Evolutionary conservation across 1,140 invertebrate genomes (phyloP).

Genomic region (Bombus fervidus): DNA sequence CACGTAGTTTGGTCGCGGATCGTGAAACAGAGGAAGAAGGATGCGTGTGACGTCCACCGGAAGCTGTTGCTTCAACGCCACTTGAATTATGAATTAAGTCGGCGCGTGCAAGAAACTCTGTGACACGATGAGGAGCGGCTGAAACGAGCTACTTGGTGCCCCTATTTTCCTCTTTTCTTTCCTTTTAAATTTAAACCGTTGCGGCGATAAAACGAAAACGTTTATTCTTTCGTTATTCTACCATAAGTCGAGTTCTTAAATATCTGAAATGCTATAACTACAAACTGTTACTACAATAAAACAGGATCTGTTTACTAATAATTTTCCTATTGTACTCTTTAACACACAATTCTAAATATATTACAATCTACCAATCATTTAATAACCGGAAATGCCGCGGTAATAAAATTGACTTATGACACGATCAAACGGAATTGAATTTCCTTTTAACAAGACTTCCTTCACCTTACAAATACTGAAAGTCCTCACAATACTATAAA

Average conservation of each 20-base stretch:
- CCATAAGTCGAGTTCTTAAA: too few relatives aligned
- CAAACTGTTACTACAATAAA: too few relatives aligned
- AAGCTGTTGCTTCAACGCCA: constrained; percentile 71
- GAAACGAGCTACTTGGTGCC: background rate
- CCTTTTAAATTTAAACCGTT: background rate
- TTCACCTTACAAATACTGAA: background rate
- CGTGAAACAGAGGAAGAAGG: constrained; percentile 71
- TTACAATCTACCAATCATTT: background rate
- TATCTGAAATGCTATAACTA: too few relatives aligned
- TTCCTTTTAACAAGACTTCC: background rate
- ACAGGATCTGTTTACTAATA: too few relatives aligned
- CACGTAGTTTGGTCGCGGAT: constrained; percentile 58
- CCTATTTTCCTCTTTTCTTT: background rate
- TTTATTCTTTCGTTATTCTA: background rate
- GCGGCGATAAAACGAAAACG: background rate
- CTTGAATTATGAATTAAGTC: constrained; percentile 64
- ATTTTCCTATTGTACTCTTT: background rate
- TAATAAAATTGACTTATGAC: background rate
- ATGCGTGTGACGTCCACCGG: constrained; percentile 78
- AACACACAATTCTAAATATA: background rate
- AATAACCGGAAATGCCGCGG: background rate
- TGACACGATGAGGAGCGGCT: background rate
- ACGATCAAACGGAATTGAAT: background rate
- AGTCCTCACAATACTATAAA: too few relatives aligned
- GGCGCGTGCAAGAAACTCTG: constrained; percentile 12